These are phyloP conservation scores for Coilia nasus DNA, from an alignment of 2,797 vertebrate species.

Conservation along the genomic window DNA sequence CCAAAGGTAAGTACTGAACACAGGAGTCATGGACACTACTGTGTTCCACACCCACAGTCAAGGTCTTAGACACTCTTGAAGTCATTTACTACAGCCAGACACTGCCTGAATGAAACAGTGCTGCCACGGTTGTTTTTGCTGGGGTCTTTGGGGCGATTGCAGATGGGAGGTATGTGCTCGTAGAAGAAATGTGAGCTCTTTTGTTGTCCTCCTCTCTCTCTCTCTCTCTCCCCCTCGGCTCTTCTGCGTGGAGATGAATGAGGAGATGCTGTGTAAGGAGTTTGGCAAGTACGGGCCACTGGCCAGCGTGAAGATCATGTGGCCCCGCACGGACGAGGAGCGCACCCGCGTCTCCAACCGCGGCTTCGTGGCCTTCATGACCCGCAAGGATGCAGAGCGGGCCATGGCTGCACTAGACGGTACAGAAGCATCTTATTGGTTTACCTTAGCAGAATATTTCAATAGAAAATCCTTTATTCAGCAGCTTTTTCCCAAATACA, in stretches of 20 bases:
- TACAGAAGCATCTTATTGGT: slow-evolving; percentile 45
- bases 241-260: slow-evolving; percentile 75
- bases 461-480: no score
- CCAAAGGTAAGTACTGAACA: slow-evolving; percentile 77
- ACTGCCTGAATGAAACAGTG: neutral
- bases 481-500: no score
- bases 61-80: neutral
- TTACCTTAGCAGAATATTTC: no score
- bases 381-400: slow-evolving; percentile 80
- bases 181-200: neutral
- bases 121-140: neutral
- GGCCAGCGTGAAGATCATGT: slow-evolving; percentile 86
- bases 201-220: no score
- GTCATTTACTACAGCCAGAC: neutral
- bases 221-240: no score
- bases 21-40: neutral
- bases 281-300: slow-evolving; percentile 83
- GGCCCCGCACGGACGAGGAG: slow-evolving; percentile 83
- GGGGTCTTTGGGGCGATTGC: neutral
- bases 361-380: slow-evolving; percentile 85
- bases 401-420: slow-evolving; percentile 80
- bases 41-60: neutral
- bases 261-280: slow-evolving; percentile 84
- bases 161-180: neutral
- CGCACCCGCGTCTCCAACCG: slow-evolving; percentile 78